These are phyloP conservation scores for Zhengitettix transpicula DNA, from an alignment of 2,888 invertebrate genomes.

Conservation along the genomic window DNA sequence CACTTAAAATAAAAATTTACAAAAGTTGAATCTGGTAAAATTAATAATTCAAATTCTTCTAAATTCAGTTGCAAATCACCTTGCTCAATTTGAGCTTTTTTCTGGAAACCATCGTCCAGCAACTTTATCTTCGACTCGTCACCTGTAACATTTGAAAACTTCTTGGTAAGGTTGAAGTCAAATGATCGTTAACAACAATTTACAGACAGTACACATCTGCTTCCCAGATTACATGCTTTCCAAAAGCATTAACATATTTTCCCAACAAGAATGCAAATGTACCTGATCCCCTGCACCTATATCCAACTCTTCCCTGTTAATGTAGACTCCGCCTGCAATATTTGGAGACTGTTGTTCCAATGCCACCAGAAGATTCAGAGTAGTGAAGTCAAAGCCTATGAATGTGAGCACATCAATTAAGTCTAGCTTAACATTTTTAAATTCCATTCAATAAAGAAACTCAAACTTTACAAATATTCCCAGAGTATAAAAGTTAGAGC, in stretches of 20 bases:
- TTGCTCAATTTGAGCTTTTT: too few relatives aligned
- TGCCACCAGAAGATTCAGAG: conserved; percentile 96
- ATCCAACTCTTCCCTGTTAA: conserved; percentile 68
- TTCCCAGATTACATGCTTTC: background rate
- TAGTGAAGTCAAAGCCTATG: conserved; percentile 98
- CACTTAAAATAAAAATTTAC: too few relatives aligned
- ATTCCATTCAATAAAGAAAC: too few relatives aligned
- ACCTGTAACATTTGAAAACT: background rate
- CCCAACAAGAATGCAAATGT: conserved; percentile 18
- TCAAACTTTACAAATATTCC: background rate
- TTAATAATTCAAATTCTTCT: too few relatives aligned
- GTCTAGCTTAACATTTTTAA: background rate
- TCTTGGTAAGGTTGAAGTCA: too few relatives aligned
- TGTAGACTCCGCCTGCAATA: conserved; percentile 90
- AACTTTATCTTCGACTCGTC: background rate
- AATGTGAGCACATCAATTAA: conserved; percentile 5
- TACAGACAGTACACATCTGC: background rate
- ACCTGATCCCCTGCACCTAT: conserved; percentile 98
- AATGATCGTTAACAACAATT: background rate
- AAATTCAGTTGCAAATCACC: too few relatives aligned
- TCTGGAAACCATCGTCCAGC: too few relatives aligned
- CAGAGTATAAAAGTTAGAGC: background rate
- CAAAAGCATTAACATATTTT: background rate
- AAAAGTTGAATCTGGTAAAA: too few relatives aligned
- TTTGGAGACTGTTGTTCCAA: conserved; percentile 92